Evolutionary conservation across 1,140 invertebrate genomes (phyloP).

Genomic region (Anastrepha ludens): DNA sequence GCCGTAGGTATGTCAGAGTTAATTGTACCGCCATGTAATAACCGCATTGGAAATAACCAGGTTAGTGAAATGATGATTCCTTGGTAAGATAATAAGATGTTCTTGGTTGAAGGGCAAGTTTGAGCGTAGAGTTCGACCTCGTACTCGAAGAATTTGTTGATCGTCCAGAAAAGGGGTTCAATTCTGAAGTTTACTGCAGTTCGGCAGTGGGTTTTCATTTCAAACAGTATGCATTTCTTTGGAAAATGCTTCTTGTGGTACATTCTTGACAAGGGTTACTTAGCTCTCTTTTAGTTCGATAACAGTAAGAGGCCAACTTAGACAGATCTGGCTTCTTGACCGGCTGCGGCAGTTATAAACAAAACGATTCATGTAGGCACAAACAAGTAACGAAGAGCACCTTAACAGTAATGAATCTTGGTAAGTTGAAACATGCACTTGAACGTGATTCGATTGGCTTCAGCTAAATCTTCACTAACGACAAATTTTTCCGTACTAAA

Average conservation of each 20-base stretch:
- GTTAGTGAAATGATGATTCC: neutral
- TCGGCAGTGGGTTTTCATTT: neutral
- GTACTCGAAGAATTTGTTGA: neutral
- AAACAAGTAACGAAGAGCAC: neutral
- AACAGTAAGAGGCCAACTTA: neutral
- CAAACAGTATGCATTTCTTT: neutral
- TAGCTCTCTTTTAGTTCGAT: neutral
- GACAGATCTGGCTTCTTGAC: neutral
- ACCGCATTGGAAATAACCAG: too few species aligned
- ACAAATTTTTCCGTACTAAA: neutral
- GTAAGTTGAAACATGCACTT: neutral
- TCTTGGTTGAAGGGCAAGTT: neutral
- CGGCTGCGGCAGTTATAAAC: neutral
- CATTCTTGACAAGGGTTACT: neutral
- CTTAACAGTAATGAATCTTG: neutral
- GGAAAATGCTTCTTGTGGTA: neutral
- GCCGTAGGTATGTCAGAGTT: neutral
- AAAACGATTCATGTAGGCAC: neutral
- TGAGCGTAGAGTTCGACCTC: neutral
- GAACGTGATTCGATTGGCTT: neutral
- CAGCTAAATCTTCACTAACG: neutral
- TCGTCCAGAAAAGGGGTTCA: neutral
- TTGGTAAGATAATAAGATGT: slow-evolving; percentile 25
- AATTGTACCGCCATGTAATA: slow-evolving; percentile 14
- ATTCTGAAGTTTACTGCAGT: neutral